Evolutionary conservation across 1,140 invertebrate genomes (phyloP), one percentile per base, ranked within the genome.

Genomic region (Drosophila takahashii): DNA sequence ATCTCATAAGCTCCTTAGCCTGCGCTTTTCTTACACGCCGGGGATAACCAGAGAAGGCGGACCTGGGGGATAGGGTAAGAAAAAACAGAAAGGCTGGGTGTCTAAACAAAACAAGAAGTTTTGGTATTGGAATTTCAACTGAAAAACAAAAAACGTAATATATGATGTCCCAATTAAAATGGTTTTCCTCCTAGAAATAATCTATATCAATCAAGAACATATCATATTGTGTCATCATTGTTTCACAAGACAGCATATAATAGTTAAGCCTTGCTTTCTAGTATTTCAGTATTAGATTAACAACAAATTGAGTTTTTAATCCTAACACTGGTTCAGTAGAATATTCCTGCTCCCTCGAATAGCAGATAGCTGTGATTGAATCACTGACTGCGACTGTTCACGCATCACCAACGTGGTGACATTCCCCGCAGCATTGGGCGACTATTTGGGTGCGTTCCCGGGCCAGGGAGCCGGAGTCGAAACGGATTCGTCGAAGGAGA

Each of bases 371-470:
- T 27, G 72, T 76, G 72, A 76, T 76, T 66, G 39, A 76, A 76
- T 76, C 72, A 76, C 60, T 75, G 72, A 45, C 50, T 75, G 72
- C 72, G 72, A 75, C 72, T 76, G 73, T 76, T 76, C 72, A 76
- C 72, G 72, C 72, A 76, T 76, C 72, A 58, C 72, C 72, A 57
- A 42, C 39, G 54, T 39, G 64, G 73, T 56, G 75, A 77, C 73
- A 77, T 77, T 64, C 73, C 73, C 50, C 37, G 73, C 72, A 77
- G 73, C 72, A 51, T 50, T 53, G 47, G 44, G 72, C 71, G 61
- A 60, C 74, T 61, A 77, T 59, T 59, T 75, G 60, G 72, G 57
- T 57, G 64, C 65, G 50, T 51, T 44, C 51, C 51, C 51, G 53
- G 66, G 0, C 34, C 11, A 45, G 27, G 15, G 13, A 41, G 52